A percentile compares a stretch with the other conserved stretches of the same genome.
These are phyloP conservation scores for Chrysemys picta DNA, from an alignment of 2,113 vertebrate genomes.

Conservation along the genomic window DNA sequence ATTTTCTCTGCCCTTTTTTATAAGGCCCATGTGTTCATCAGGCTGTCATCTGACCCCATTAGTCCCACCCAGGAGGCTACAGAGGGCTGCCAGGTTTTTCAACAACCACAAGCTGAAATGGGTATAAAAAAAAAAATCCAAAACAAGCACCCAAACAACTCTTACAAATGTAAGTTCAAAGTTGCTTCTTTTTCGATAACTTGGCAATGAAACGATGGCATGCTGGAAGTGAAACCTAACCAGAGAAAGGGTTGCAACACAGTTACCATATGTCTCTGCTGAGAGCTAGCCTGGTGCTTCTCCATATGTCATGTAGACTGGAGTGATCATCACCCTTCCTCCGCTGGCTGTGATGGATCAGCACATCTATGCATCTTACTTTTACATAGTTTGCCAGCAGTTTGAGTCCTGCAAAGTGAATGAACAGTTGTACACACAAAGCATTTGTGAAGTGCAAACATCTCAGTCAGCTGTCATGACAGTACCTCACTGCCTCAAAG, in stretches of 20 bases:
- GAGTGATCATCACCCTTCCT: neutral
- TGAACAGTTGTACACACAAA: rapidly evolving
- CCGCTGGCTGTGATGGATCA: neutral
- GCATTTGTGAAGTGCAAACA: neutral
- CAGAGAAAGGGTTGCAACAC: rapidly evolving
- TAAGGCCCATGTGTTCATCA: too few relatives aligned
- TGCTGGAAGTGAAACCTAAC: neutral
- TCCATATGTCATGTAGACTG: neutral
- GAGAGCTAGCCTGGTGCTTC: neutral
- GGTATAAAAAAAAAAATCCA: too few relatives aligned
- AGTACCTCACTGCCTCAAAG: constrained; percentile 4
- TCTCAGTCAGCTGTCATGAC: constrained; percentile 18
- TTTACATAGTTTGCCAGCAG: neutral
- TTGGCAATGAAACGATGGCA: too few relatives aligned
- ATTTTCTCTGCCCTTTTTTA: too few relatives aligned
- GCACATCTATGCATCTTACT: neutral
- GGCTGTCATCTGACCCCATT: too few relatives aligned
- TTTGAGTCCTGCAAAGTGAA: neutral
- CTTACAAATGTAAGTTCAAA: too few relatives aligned
- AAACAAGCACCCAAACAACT: too few relatives aligned
- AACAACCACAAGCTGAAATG: too few relatives aligned
- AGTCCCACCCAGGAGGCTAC: too few relatives aligned
- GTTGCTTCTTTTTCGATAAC: too few relatives aligned
- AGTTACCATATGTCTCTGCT: rapidly evolving
- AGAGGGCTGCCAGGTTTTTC: too few relatives aligned